These are phyloP conservation scores for Corythucha ciliata DNA, from an alignment of 2,888 invertebrate genomes.

Conservation along the genomic window DNA sequence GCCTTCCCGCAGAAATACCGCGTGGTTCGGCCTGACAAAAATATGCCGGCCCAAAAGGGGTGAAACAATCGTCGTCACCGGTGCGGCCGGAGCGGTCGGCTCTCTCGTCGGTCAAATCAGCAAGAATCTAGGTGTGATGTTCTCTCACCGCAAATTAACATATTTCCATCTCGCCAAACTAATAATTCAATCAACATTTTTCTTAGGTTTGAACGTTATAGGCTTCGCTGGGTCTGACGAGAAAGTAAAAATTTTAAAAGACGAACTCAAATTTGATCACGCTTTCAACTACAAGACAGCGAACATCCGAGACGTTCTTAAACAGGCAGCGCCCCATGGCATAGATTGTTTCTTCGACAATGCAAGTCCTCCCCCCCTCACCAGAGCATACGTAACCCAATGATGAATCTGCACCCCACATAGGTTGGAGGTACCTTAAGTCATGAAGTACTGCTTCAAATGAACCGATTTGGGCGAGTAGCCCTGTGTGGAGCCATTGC, in stretches of 20 bases:
- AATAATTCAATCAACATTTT: no score
- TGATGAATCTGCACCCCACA: background rate
- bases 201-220: slow-evolving; percentile 55
- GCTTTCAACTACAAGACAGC: slow-evolving; percentile 62
- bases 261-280: slow-evolving; percentile 56
- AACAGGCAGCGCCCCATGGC: slow-evolving; percentile 54
- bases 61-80: slow-evolving; percentile 61
- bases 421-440: slow-evolving; percentile 61
- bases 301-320: slow-evolving; percentile 43
- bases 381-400: no score
- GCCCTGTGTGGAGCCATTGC: slow-evolving; percentile 58
- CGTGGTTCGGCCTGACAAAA: slow-evolving; percentile 64
- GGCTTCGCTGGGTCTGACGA: slow-evolving; percentile 61
- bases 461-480: slow-evolving; percentile 54
- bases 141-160: background rate
- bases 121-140: slow-evolving; percentile 51
- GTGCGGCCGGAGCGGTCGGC: slow-evolving; percentile 71
- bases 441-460: slow-evolving; percentile 49
- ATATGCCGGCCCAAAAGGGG: slow-evolving; percentile 60
- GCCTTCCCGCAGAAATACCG: slow-evolving; percentile 50
- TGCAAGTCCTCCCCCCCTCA: slow-evolving; percentile 47
- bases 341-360: slow-evolving; percentile 70
- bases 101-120: slow-evolving; percentile 69
- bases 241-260: slow-evolving; percentile 57
- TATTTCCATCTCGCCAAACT: background rate